Conservation (phyloP, 2,113 vertebrate species). For the Pterocles orientalis region DNA sequence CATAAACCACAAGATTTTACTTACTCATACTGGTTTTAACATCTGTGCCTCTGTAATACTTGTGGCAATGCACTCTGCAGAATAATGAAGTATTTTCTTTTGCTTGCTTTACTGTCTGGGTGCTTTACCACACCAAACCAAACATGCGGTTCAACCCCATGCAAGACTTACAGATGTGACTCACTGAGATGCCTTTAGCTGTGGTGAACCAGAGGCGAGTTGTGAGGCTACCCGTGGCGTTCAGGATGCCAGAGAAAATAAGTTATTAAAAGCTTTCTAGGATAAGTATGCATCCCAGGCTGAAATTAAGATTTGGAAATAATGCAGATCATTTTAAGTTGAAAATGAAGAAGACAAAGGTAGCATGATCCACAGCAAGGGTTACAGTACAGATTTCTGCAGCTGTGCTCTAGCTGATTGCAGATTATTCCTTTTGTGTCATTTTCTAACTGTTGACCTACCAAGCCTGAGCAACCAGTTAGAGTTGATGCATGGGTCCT, state of each 20-base stretch:
- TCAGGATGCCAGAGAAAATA: not conserved
- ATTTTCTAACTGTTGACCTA: not conserved
- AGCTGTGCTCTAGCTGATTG: not conserved
- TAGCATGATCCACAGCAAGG: rapidly evolving
- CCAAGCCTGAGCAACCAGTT: not conserved
- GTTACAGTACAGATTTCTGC: not conserved
- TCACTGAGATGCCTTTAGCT: not conserved
- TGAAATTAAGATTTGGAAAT: not conserved
- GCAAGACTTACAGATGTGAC: not conserved
- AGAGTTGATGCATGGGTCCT: not conserved
- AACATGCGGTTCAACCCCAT: not conserved
- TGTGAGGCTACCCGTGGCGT: not conserved
- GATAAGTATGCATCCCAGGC: not conserved
- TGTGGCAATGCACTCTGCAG: not conserved
- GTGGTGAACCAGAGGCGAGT: not conserved
- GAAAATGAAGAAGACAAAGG: not conserved
- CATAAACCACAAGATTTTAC: not conserved
- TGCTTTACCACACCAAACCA: not conserved
- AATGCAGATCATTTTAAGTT: not conserved
- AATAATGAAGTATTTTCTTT: not conserved
- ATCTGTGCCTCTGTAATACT: not conserved
- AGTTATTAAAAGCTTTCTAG: not conserved
- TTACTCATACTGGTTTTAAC: not conserved
- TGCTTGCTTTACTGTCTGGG: not conserved
- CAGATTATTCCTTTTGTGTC: not conserved